Evolutionary conservation across 2,113 vertebrate genomes (phyloP), one percentile per base, ranked within the genome.

Genomic region (Callipepla squamata): DNA sequence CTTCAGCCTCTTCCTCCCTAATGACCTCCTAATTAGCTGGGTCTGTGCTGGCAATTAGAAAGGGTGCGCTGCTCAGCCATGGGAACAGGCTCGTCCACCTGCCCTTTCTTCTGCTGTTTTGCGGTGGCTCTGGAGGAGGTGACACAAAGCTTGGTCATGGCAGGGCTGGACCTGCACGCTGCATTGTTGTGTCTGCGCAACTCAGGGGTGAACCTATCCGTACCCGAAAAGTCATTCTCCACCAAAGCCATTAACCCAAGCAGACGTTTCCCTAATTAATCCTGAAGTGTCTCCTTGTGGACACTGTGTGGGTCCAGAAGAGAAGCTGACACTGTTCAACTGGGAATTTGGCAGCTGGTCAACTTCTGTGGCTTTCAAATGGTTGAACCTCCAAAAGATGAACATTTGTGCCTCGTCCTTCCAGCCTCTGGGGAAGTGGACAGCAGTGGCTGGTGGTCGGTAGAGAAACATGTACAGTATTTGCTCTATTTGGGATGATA

Each of bases 381-480:
- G 42, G 32, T 13, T 36, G 30, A 65, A 18, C n/a, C 21, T 72
- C 23, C n/a, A 61, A 34, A 81, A 73, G 36, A 45, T 21, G 88
- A 81, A 44, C 21, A 14, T 15, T 94, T 74, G 23, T 8, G 67
- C 47, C 13, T 3, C 0, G 0, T 74, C n/a, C 32, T 86, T 84
- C 47, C 72, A 88, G 18, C 20, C 11, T 32, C 9, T 19, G 59
- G 62, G 23, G 34, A 72, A 7, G 42, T 4, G 66, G 48, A 9
- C 12, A 70, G 25, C 45, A 66, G 28, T 0, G 4, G 15, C 26
- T 16, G 6, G 61, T 0, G 4, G 15, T 40, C 25, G 4, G 61
- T 0, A 86, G 61, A 78, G 88, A 74, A 88, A 44, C 40, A 57
- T 34, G 30, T 14, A 38, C 7, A 68, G n/a, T 26, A 61, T 77